Conservation (phyloP, 2,113 vertebrate species). For the Zootoca vivipara region DNA sequence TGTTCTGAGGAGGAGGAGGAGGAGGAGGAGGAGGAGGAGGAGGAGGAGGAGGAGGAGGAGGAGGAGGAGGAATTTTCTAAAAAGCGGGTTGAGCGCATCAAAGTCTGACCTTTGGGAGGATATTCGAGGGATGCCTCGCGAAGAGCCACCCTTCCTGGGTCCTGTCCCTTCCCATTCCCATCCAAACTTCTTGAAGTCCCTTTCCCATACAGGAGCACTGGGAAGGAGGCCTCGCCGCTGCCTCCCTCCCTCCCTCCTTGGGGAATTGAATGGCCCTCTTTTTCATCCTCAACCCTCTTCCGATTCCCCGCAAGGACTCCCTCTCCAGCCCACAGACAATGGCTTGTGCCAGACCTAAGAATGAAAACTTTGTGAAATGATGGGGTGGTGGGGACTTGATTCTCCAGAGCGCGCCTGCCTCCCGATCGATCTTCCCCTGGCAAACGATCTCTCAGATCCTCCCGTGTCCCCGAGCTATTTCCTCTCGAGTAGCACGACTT, state of each 20-base stretch:
- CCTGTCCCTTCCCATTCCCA: neutral
- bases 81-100: neutral
- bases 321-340: neutral
- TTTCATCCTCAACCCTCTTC: neutral
- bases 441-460: neutral
- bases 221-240: too few relatives aligned
- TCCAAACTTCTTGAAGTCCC: neutral
- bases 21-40: too few relatives aligned
- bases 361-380: neutral
- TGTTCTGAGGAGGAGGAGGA: too few relatives aligned
- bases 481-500: neutral
- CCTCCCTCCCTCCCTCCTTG: neutral
- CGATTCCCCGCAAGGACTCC: neutral
- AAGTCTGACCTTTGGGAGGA: neutral
- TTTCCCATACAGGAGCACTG: too few relatives aligned
- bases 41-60: too few relatives aligned
- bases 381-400: neutral
- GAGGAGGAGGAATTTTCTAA: neutral
- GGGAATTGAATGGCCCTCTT: neutral
- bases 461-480: neutral
- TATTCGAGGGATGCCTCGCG: neutral
- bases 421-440: neutral
- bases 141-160: neutral
- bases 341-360: neutral
- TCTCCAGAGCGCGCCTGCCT: neutral